phyloP scores from a whole-genome alignment of 1,140 invertebrate genomes.

The Drosophila guanche region DNA sequence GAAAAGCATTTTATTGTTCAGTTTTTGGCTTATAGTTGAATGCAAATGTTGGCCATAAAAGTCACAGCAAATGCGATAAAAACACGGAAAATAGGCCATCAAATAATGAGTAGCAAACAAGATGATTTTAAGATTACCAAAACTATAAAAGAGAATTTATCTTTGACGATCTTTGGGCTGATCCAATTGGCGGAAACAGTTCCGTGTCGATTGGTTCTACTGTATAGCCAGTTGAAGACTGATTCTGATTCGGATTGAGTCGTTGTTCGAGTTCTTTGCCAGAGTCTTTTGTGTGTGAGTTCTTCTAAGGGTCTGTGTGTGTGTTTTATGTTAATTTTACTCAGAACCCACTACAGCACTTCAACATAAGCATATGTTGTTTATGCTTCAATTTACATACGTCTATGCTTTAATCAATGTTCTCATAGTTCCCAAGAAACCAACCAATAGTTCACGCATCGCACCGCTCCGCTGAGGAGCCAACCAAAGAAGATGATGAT shows the following conservation, averaged over 20 bases:
- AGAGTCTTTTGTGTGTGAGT: slow-evolving; percentile 46
- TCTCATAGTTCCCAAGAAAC: slow-evolving; percentile 30
- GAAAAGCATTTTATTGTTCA: slow-evolving; percentile 22
- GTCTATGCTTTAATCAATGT: slow-evolving; percentile 17
- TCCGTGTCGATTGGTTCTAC: slow-evolving; percentile 48
- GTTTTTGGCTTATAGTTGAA: slow-evolving; percentile 7
- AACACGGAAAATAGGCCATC: slow-evolving; percentile 53
- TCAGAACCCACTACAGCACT: neutral
- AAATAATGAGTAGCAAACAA: slow-evolving; percentile 41
- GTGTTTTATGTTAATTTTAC: slow-evolving; percentile 33
- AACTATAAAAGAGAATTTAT: neutral
- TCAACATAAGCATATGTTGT: slow-evolving; percentile 25
- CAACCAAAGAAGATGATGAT: slow-evolving; percentile 24
- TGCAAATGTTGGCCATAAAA: slow-evolving; percentile 37
- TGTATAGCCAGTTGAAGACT: slow-evolving; percentile 27
- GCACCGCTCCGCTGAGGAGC: slow-evolving; percentile 9
- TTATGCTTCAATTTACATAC: slow-evolving; percentile 27
- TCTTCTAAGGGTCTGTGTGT: slow-evolving; percentile 13
- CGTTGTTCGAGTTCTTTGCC: slow-evolving; percentile 37
- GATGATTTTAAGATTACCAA: slow-evolving; percentile 34
- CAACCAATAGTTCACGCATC: slow-evolving; percentile 54
- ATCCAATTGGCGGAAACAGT: slow-evolving; percentile 48
- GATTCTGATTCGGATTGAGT: slow-evolving; percentile 19
- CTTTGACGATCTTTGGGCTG: slow-evolving; percentile 29
- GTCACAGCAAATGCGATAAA: slow-evolving; percentile 40